Evolutionary conservation across 2,888 invertebrate species (phyloP).

Genomic region (Dolichomitus sp.): DNA sequence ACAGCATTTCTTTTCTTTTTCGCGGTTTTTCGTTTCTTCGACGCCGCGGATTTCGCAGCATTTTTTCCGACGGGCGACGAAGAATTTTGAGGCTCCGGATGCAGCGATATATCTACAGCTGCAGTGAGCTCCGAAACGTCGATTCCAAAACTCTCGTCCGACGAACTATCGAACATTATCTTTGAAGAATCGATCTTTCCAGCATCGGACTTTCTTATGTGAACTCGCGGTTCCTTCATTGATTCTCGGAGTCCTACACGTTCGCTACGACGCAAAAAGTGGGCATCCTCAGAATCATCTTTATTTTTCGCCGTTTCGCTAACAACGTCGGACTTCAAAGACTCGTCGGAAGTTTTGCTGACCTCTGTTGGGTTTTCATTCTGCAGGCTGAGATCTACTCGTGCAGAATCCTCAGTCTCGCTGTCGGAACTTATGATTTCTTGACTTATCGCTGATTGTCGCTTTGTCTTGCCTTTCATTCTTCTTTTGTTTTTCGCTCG

Average conservation of each 20-base stretch:
- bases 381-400: slow-evolving; percentile 61
- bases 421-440: slow-evolving; percentile 75
- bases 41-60: slow-evolving; percentile 2
- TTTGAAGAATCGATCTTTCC: slow-evolving; percentile 78
- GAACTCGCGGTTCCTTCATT: slow-evolving; percentile 73
- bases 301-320: slow-evolving; percentile 57
- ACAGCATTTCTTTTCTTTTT: slow-evolving; percentile 55
- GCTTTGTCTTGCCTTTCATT: slow-evolving; percentile 38
- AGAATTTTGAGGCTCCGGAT: slow-evolving; percentile 71
- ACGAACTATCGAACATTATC: slow-evolving; percentile 80
- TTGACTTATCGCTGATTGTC: slow-evolving; percentile 57
- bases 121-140: slow-evolving; percentile 80
- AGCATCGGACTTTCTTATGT: slow-evolving; percentile 80
- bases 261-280: slow-evolving; percentile 73
- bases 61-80: slow-evolving; percentile 50
- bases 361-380: slow-evolving; percentile 20
- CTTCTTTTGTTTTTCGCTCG: slow-evolving; percentile 16
- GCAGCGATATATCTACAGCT: slow-evolving; percentile 80
- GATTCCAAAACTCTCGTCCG: slow-evolving; percentile 82
- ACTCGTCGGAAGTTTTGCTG: slow-evolving; percentile 35
- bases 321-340: slow-evolving; percentile 19
- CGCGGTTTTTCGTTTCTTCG: slow-evolving; percentile 47
- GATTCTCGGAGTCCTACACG: slow-evolving; percentile 74
- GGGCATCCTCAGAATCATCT: slow-evolving; percentile 65
- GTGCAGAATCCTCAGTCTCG: slow-evolving; percentile 76